Evolutionary conservation across 2,888 invertebrate species (phyloP), one percentile per base, ranked within the genome.

Genomic region (Eupithecia subfuscata): DNA sequence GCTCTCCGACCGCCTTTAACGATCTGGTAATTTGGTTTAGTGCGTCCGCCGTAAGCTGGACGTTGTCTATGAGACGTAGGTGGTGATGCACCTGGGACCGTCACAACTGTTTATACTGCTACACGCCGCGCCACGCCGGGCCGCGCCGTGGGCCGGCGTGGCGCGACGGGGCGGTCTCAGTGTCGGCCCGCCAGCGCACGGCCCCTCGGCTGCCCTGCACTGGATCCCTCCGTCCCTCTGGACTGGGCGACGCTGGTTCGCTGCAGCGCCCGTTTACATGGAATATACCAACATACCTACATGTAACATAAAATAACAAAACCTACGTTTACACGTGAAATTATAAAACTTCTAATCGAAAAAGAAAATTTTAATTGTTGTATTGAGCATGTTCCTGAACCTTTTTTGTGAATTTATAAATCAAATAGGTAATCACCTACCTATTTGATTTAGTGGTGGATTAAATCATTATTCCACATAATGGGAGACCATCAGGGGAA

Each of bases 21-120:
- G 70, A 73, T 70, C 77, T 75, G 79, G 79, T 79, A 79, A 79
- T 64, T 74, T 37, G 16, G 12, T n/a, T 56, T 22, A 8, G 56
- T 34, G 30, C 14, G 8, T 30, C 30, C 16, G 11, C 25, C 63
- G 63, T 25, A 7, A n/a, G 16, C 63, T 63, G 63, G 63, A 63
- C 14, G 30, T 63, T 12, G 8, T n/a, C 48, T 48, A 48, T 48
- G 48, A 48, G n/a, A 48, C 9, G 18, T 48, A 5, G 43, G 43
- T 56, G 56, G 0, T 56, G 56, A 56, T 56, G 56, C 56, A 56
- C 56, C 22, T 22, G 11, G 56, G 30, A 30, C 30, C 30, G 1
- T 30, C 30, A 30, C 30, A 30, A 30, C 30, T 30, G 30, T 30
- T 30, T 1, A 2, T 30, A 30, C 30, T 30, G n/a, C 48, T 2